Conservation (phyloP, 2,113 vertebrate genomes). For the Eclectus roratus region DNA sequence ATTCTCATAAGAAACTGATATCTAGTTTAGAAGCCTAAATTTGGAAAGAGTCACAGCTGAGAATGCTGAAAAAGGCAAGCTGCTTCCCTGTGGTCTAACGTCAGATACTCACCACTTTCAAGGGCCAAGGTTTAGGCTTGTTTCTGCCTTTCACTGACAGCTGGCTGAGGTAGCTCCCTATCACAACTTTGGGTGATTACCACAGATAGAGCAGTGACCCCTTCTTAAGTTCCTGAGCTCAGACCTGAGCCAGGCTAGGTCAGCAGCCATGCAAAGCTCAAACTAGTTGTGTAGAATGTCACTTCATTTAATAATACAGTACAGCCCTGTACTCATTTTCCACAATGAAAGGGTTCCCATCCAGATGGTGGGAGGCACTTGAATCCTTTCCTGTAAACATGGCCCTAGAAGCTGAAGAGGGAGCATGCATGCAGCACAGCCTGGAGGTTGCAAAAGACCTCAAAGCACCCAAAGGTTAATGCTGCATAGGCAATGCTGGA, state of each 20-base stretch:
- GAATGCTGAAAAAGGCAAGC: background rate
- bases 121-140: background rate
- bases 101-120: fast-evolving
- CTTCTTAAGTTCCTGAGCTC: background rate
- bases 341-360: background rate
- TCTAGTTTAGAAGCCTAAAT: conserved; percentile 1
- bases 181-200: background rate
- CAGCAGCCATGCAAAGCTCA: background rate
- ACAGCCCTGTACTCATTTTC: background rate
- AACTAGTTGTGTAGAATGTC: background rate
- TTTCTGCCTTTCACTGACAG: background rate
- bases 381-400: background rate
- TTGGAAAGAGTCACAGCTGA: conserved; percentile 37
- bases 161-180: background rate
- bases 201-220: background rate
- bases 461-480: background rate
- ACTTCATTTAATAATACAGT: background rate
- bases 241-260: background rate
- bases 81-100: background rate
- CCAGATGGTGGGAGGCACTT: background rate
- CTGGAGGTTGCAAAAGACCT: fast-evolving
- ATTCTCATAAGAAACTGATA: background rate
- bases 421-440: too few relatives aligned
- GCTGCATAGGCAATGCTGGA: background rate
- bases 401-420: background rate